phyloP scores from a whole-genome alignment of 1,140 invertebrate species.

The Lethocerus indicus region DNA sequence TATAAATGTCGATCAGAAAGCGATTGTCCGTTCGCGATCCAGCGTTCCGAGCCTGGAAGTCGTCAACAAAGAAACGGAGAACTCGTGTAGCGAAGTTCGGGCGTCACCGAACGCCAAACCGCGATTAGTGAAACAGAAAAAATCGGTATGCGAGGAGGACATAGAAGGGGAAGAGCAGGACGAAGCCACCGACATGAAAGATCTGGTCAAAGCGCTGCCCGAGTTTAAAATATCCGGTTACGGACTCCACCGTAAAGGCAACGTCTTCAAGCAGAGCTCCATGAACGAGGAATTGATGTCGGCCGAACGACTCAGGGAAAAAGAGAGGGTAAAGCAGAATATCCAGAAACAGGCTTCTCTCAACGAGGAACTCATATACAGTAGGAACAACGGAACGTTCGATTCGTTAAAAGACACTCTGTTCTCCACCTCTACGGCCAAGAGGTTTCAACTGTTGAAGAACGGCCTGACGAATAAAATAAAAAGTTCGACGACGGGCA shows the following conservation, averaged over 20 bases:
- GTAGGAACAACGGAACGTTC: slow-evolving; percentile 38
- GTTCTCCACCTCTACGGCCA: slow-evolving; percentile 52
- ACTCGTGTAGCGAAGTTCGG: background rate
- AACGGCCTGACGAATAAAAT: slow-evolving; percentile 64
- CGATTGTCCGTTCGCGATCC: slow-evolving; percentile 47
- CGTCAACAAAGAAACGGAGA: slow-evolving; percentile 10
- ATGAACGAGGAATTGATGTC: slow-evolving; percentile 81
- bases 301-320: slow-evolving; percentile 60
- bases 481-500: slow-evolving; percentile 58
- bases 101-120: slow-evolving; percentile 34
- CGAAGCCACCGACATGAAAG: slow-evolving; percentile 43
- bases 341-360: slow-evolving; percentile 78
- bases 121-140: slow-evolving; percentile 60
- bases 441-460: slow-evolving; percentile 66
- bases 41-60: slow-evolving; percentile 48
- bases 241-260: slow-evolving; percentile 30
- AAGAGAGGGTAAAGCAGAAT: slow-evolving; percentile 63
- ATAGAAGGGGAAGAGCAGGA: slow-evolving; percentile 37
- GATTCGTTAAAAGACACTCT: slow-evolving; percentile 54
- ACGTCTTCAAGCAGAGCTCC: slow-evolving; percentile 68
- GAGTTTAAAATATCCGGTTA: slow-evolving; percentile 32
- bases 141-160: slow-evolving; percentile 44
- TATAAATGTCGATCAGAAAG: slow-evolving; percentile 34
- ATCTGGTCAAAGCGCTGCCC: slow-evolving; percentile 36
- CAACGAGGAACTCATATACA: slow-evolving; percentile 70